Conservation (phyloP, 2,888 invertebrate species). For the Kuschelorhynchus macadamiae region DNA sequence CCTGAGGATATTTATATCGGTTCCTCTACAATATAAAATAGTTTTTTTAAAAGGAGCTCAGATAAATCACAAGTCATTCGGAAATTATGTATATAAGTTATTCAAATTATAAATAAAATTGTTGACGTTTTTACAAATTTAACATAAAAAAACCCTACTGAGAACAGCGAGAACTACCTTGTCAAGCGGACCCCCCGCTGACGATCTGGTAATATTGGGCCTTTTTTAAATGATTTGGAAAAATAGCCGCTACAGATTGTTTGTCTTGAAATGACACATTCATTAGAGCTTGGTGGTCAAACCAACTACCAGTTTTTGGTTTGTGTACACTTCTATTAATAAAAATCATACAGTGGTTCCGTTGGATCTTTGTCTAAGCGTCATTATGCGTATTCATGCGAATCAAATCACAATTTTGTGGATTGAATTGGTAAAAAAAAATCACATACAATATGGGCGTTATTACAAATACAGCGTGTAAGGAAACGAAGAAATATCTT, state of each 20-base stretch:
- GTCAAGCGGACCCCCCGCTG: slow-evolving; percentile 43
- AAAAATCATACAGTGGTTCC: too few species aligned
- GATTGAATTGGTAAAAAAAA: too few species aligned
- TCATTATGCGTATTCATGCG: too few species aligned
- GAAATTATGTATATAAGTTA: slow-evolving; percentile 41
- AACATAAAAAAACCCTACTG: slow-evolving; percentile 46
- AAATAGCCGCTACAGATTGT: slow-evolving; percentile 29
- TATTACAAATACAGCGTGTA: too few species aligned
- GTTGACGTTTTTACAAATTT: slow-evolving; percentile 51
- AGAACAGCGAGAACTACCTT: slow-evolving; percentile 51
- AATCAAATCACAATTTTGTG: too few species aligned
- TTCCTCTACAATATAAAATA: slow-evolving; percentile 3
- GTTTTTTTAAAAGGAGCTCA: slow-evolving; percentile 25
- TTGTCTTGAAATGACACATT: slow-evolving; percentile 8
- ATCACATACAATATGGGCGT: too few species aligned
- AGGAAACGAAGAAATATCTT: too few species aligned
- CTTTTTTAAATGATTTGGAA: slow-evolving; percentile 38
- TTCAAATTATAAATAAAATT: slow-evolving; percentile 46
- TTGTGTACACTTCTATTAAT: too few species aligned
- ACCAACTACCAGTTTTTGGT: too few species aligned
- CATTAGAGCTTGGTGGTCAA: not conserved
- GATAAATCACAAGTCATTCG: slow-evolving; percentile 26
- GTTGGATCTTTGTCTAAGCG: too few species aligned
- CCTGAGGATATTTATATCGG: slow-evolving; percentile 14
- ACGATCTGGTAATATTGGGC: slow-evolving; percentile 23